phyloP scores from a whole-genome alignment of 2,888 invertebrate species.

The Orchesellides sinensis region DNA sequence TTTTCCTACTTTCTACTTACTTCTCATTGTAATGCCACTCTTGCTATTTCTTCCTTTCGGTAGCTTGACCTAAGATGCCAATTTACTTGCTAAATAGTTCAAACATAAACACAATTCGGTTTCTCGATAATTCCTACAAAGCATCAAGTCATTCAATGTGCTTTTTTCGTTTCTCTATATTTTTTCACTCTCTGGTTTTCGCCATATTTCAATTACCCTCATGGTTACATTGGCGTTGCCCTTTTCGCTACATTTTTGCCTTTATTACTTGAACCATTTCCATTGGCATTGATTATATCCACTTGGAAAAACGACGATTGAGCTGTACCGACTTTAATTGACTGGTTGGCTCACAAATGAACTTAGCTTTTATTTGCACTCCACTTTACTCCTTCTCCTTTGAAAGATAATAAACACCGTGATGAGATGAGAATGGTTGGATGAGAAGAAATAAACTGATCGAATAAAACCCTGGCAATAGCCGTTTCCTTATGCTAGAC shows the following conservation, averaged over 20 bases:
- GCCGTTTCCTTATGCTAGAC: background rate
- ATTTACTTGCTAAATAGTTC: conserved; percentile 43
- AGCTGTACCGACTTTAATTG: conserved; percentile 65
- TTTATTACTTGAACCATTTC: conserved; percentile 45
- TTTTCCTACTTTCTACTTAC: conserved; percentile 6
- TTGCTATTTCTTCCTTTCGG: conserved; percentile 3
- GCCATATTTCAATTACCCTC: background rate
- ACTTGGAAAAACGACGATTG: conserved; percentile 35
- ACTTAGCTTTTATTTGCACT: conserved; percentile 63
- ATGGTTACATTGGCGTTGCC: conserved; percentile 38
- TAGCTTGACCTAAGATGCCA: conserved; percentile 57
- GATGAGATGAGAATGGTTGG: conserved; percentile 32
- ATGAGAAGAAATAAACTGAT: conserved; percentile 31
- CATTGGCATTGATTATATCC: conserved; percentile 38
- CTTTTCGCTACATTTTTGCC: conserved; percentile 36
- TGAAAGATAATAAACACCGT: conserved; percentile 39
- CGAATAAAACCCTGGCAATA: conserved; percentile 9
- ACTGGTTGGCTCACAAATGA: conserved; percentile 63
- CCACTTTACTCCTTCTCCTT: conserved; percentile 53
- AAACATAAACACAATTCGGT: background rate
- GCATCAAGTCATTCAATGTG: conserved; percentile 16
- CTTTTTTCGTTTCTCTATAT: background rate
- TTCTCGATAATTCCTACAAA: conserved; percentile 29
- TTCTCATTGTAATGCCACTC: conserved; percentile 56
- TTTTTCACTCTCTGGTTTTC: background rate